These are phyloP conservation scores for Nemurella pictetii DNA, from an alignment of 2,888 invertebrate species.

Conservation along the genomic window DNA sequence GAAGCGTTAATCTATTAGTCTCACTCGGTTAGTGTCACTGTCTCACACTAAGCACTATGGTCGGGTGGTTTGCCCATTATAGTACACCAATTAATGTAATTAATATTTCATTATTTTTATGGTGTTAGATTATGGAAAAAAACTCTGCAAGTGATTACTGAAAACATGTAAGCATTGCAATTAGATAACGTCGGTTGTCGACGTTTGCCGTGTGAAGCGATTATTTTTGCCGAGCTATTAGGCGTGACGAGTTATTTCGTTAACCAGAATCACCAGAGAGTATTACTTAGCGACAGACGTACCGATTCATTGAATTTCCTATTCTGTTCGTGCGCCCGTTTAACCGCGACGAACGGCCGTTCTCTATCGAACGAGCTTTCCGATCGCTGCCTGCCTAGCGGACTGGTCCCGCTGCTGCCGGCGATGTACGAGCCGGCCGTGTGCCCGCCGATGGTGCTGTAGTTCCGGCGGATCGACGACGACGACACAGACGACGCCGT, in stretches of 20 bases:
- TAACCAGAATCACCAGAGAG: not conserved
- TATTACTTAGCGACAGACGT: conserved; percentile 44
- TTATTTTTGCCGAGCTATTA: not conserved
- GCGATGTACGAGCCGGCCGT: conserved; percentile 45
- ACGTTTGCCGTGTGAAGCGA: not conserved
- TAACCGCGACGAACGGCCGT: conserved; percentile 66
- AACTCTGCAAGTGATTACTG: not conserved
- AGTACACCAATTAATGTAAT: not conserved
- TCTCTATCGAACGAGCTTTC: conserved; percentile 55
- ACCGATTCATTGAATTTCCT: conserved; percentile 54
- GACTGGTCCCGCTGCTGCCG: conserved; percentile 50
- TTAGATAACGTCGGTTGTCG: not conserved
- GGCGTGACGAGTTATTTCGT: not conserved
- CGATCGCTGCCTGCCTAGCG: conserved; percentile 47
- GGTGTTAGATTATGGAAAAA: not conserved
- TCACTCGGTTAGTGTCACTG: not conserved
- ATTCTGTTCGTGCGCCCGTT: conserved; percentile 57
- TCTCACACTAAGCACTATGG: not conserved
- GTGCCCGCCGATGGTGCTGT: conserved; percentile 47
- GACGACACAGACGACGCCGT: conserved; percentile 50
- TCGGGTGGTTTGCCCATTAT: not conserved
- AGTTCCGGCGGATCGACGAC: conserved; percentile 54
- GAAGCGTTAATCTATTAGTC: conserved; percentile 22
- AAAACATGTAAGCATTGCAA: no score
- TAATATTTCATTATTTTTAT: not conserved